Conservation (phyloP, 30 jellyfish, hydroid and myxozoan genomes). For the Mastigias papua region DNA sequence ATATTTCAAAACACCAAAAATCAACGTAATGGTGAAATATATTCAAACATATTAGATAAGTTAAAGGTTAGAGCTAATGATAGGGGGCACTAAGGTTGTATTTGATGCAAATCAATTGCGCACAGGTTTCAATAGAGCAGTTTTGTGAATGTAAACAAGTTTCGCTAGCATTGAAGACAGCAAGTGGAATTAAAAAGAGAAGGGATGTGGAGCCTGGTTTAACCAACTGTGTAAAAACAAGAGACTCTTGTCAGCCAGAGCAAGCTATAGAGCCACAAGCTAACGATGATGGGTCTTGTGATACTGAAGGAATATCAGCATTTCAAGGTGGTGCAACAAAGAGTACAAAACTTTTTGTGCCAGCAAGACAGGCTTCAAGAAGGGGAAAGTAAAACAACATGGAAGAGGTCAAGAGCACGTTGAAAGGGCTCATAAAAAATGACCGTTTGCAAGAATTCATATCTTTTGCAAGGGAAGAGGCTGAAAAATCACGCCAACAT, state of each 20-base stretch:
- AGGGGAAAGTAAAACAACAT: slow-evolving; percentile 17
- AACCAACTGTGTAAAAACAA: slow-evolving; percentile 39
- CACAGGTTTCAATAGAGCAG: slow-evolving; percentile 23
- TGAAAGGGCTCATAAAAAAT: slow-evolving; percentile 25
- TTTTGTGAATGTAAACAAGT: slow-evolving; percentile 38
- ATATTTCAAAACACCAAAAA: too few species aligned
- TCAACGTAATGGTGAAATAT: too few species aligned
- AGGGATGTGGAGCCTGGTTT: slow-evolving; percentile 54
- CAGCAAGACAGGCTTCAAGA: slow-evolving; percentile 19
- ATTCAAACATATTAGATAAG: too few species aligned
- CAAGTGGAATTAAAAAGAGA: slow-evolving; percentile 65
- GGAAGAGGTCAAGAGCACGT: not conserved
- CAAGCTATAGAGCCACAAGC: slow-evolving; percentile 62
- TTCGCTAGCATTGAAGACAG: slow-evolving; percentile 63
- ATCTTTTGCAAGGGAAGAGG: slow-evolving; percentile 55
- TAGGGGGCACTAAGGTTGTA: slow-evolving; percentile 7
- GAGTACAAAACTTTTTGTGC: slow-evolving; percentile 1
- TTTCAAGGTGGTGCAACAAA: not conserved
- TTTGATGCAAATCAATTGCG: slow-evolving; percentile 35
- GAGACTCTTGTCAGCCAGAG: slow-evolving; percentile 65
- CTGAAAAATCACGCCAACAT: slow-evolving; percentile 47
- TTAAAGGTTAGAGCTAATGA: too few species aligned
- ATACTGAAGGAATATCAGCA: not conserved
- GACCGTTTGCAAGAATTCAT: slow-evolving; percentile 34
- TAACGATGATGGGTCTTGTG: not conserved